Base-by-base conservation (phyloP, 2,888 invertebrate genomes). In the Philhelius pedissequus region DNA sequence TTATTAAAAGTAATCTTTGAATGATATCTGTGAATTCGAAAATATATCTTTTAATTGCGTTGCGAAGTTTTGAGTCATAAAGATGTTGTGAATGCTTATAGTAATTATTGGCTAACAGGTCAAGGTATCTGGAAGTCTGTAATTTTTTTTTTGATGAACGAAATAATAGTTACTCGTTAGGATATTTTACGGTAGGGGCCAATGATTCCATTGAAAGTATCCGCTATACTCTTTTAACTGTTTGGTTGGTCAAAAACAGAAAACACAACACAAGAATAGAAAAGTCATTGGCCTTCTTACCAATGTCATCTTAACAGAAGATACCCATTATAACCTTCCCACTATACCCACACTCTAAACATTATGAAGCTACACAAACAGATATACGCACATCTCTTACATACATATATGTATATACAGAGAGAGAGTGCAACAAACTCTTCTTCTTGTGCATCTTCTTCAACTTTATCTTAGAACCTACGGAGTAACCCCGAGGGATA, bases 241-340 rank as follows among this genome's bases (percentile, higher is more conserved):
- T 38, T 69, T 32, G 38, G 13, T 38, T 62, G 66, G 71, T 45
- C 60, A 60, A 70, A 64, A 71, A 66, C 8, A 48, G 58, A 71
- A 13, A 62, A 60, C 15, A 60, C 25, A 60, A 60, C 66, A 81
- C 13, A 48, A 30, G 48, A 71, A 75, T 22, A 15, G 64, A 50
- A 60, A 58, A 83, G 83, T 83, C 83, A 83, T 78, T 66, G 74
- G 64, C 83, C 83, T 83, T 75, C 78, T 78, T 78, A 83, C 83
- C 78, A 83, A 79, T 83, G 83, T 83, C 83, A 66, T 83, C 78
- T 79, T 66, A 79, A 78, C 64, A 78, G 83, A 78, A 78, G 78
- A 83, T 83, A 66, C 50, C 74, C 70, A 79, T 83, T 83, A 78
- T 74, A 83, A 78, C 78, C 83, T 75, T 75, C 78, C 69, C 78